Conservation (phyloP, 2,797 vertebrate genomes). For the Myotis findleyi region DNA sequence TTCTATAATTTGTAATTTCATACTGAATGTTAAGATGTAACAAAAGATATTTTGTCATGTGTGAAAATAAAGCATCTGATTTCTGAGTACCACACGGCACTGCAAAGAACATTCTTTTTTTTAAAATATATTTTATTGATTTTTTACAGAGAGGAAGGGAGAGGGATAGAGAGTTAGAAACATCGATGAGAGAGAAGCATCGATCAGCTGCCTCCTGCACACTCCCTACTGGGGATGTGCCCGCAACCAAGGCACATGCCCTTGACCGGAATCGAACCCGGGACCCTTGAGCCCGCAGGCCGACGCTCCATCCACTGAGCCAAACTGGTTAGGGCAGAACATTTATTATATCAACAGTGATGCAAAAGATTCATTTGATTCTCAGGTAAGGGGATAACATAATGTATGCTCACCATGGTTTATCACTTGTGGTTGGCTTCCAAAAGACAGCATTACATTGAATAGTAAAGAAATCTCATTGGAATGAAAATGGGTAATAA, state of each 20-base stretch:
- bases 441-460: not conserved
- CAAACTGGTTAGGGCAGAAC: too few species aligned
- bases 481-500: conserved; percentile 42
- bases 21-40: not conserved
- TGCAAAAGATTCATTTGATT: not conserved
- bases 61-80: not conserved
- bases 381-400: not conserved
- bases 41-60: not conserved
- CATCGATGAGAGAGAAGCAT: too few species aligned
- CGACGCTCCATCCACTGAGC: too few species aligned
- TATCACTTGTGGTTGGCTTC: conserved; percentile 8
- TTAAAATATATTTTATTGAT: too few species aligned
- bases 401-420: not conserved
- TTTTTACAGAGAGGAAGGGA: too few species aligned
- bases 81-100: conserved; percentile 24
- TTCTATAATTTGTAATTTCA: not conserved
- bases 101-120: not conserved
- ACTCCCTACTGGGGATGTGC: too few species aligned
- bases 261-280: too few species aligned
- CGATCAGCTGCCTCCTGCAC: too few species aligned
- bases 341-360: not conserved
- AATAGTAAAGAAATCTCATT: not conserved
- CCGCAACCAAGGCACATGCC: too few species aligned
- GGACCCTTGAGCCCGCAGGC: too few species aligned
- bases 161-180: too few species aligned